phyloP scores from a whole-genome alignment of 23 tunicate species.

The Styela clava region DNA sequence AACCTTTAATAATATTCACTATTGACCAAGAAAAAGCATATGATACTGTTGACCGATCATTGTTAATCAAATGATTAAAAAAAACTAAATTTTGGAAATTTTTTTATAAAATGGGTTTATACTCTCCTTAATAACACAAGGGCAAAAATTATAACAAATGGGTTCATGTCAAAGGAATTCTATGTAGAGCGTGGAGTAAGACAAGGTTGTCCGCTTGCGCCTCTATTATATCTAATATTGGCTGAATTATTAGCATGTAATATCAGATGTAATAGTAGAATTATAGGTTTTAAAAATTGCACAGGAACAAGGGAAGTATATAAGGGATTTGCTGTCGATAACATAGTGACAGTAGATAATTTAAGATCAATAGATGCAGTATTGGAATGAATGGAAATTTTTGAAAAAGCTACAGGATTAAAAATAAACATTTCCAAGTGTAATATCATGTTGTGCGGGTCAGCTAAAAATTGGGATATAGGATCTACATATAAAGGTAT shows the following conservation, averaged over 20 bases:
- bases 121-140: not conserved
- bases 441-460: not conserved
- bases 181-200: not conserved
- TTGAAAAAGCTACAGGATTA: not conserved
- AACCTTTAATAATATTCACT: not conserved
- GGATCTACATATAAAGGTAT: not conserved
- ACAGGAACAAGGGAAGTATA: not conserved
- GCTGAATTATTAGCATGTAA: not conserved
- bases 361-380: not conserved
- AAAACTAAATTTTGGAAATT: not conserved
- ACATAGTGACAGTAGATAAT: not conserved
- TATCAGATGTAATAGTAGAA: not conserved
- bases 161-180: not conserved
- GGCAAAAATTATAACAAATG: not conserved
- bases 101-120: not conserved
- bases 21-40: not conserved
- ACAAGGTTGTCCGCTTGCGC: not conserved
- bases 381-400: not conserved
- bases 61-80: not conserved
- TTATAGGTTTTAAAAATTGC: not conserved
- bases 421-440: not conserved
- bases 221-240: not conserved
- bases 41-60: not conserved
- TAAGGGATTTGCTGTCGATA: not conserved
- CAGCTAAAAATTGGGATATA: not conserved